Evolutionary conservation across 30 jellyfish, hydroid and myxozoan genomes (phyloP), one percentile per base, ranked within the genome.

Genomic region (Aurelia coerulea): DNA sequence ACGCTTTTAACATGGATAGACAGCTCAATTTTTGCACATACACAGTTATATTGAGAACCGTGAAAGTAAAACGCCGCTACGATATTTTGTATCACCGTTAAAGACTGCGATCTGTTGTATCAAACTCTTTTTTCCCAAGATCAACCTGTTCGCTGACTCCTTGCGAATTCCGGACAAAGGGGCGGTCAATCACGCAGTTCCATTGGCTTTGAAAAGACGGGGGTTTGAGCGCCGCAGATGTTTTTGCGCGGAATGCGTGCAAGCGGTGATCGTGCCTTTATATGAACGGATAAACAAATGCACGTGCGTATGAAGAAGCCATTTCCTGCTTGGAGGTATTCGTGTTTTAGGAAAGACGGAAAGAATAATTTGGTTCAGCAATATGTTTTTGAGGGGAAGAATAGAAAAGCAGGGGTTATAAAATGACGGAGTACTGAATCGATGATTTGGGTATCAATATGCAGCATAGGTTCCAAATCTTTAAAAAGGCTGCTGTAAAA

Each of bases 181-280:
- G 87, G 83, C 92, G 92, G 92, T 83, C 92, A 83, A 83, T 83
- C 85, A 83, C 71, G 84, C 52, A 58, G 83, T 49, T 69, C 65
- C 88, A 84, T 62, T 74, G 84, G 83, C 86, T 73, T 73, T 49
- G 88, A 0, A 41, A 74, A 84, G 68, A 84, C 81, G 88, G 93
- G 93, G 93, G 93, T 67, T 37, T 62, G 56, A 4, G 59, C 72
- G 73, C 34, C 14, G 73, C 73, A 64, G 73, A 65, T 63, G 72
- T 49, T 51, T 63, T 79, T 52, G 52, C 29, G 35, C 74, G 31
- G 60, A 51, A 17, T 81, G 81, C 89, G 74, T 79, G 89, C 80
- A 62, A 74, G 80, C 89, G 74, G 53, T 39, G 88, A 78, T 63
- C 68, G 67, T 33, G 81, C 65, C 65, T 35, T 33, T 71, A 35